phyloP scores from a whole-genome alignment of 1,140 invertebrate species.

The Plodia interpunctella region DNA sequence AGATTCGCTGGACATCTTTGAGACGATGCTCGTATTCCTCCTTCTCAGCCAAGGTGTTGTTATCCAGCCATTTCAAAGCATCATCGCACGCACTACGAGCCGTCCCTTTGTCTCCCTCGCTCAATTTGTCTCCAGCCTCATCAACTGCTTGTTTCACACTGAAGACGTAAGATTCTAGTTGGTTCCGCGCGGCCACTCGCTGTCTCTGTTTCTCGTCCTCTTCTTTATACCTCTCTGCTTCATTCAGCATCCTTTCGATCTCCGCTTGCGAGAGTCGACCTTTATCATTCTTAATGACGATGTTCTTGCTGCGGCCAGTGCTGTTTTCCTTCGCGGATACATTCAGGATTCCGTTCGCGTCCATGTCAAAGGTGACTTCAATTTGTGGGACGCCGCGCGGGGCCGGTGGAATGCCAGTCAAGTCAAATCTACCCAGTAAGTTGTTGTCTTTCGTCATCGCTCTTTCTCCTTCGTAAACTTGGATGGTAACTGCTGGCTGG shows the following conservation, averaged over 20 bases:
- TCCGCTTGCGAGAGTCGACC: background rate
- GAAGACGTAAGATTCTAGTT: constrained; percentile 62
- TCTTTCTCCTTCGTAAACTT: constrained; percentile 69
- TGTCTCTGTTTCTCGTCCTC: constrained; percentile 83
- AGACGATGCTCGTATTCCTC: constrained; percentile 68
- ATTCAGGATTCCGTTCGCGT: constrained; percentile 82
- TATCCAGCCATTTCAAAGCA: constrained; percentile 79
- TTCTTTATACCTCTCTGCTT: constrained; percentile 65
- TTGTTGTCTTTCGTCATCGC: constrained; percentile 89
- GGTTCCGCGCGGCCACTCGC: constrained; percentile 86
- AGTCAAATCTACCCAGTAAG: constrained; percentile 85
- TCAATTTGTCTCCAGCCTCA: too few relatives aligned
- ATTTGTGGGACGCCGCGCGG: constrained; percentile 80
- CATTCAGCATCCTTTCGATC: background rate
- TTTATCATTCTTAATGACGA: constrained; percentile 50
- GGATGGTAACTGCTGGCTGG: constrained; percentile 80
- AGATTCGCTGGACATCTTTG: constrained; percentile 84
- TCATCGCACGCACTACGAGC: constrained; percentile 78
- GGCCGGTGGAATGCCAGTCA: constrained; percentile 61
- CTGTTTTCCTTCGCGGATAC: constrained; percentile 80
- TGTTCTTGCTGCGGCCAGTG: constrained; percentile 86
- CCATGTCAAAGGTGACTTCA: too few relatives aligned
- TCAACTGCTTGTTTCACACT: constrained; percentile 80
- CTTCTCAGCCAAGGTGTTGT: constrained; percentile 85
- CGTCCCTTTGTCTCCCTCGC: constrained; percentile 79